Evolutionary conservation across 2,113 vertebrate genomes (phyloP).

Genomic region (Microtus montanus): DNA sequence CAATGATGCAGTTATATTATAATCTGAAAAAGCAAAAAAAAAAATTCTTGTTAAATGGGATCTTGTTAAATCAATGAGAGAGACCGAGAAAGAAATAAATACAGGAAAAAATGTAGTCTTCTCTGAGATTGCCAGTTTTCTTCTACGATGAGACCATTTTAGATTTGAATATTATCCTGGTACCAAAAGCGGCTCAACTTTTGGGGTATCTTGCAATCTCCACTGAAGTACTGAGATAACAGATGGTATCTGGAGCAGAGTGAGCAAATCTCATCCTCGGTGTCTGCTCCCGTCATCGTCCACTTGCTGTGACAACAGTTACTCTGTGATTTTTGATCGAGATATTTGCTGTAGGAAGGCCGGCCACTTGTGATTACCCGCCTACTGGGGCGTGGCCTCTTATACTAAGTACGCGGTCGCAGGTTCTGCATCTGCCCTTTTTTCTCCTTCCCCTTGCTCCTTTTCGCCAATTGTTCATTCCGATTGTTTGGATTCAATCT

Average conservation of each 20-base stretch:
- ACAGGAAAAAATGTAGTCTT: neutral
- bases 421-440: too few species aligned
- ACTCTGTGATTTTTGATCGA: neutral
- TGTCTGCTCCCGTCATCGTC: neutral
- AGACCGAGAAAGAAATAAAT: conserved; percentile 8
- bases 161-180: neutral
- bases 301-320: neutral
- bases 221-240: neutral
- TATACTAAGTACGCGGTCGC: accelerated
- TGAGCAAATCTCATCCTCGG: neutral
- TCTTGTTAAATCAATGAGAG: neutral
- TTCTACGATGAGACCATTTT: neutral
- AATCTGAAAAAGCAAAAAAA: neutral
- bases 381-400: too few species aligned
- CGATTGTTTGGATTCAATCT: too few species aligned
- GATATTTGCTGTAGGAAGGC: too few species aligned
- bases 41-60: neutral
- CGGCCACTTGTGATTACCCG: too few species aligned
- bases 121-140: neutral
- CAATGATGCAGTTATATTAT: neutral
- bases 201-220: neutral
- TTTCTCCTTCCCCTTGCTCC: too few species aligned
- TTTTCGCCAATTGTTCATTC: too few species aligned
- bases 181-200: neutral
- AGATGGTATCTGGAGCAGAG: neutral